A percentile compares a stretch with the other conserved stretches of the same genome.
Conservation (phyloP, 1,140 invertebrate species). For the Trachymyrmex septentrionalis region DNA sequence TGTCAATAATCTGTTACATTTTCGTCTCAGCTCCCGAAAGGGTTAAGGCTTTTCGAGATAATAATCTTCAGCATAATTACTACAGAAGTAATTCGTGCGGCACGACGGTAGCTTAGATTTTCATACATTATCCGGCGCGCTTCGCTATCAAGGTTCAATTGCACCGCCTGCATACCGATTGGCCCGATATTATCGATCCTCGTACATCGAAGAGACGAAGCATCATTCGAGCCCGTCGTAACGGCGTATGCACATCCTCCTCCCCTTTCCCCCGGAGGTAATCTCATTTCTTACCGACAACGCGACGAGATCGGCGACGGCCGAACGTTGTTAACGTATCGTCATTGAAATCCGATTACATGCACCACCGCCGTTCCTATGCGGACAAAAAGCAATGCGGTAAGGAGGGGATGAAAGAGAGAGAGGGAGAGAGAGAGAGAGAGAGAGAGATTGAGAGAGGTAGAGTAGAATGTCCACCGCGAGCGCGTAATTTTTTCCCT, state of each 20-base stretch:
- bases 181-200: slow-evolving; percentile 41
- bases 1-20: too few relatives aligned
- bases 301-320: slow-evolving; percentile 53
- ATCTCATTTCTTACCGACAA: slow-evolving; percentile 62
- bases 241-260: slow-evolving; percentile 15
- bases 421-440: neutral
- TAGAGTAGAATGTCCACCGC: neutral
- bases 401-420: neutral
- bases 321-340: slow-evolving; percentile 54
- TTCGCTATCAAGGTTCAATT: slow-evolving; percentile 44
- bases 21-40: too few relatives aligned
- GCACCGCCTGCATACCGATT: slow-evolving; percentile 52
- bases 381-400: slow-evolving; percentile 24
- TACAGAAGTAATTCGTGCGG: neutral
- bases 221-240: slow-evolving; percentile 19
- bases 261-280: neutral
- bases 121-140: slow-evolving; percentile 42
- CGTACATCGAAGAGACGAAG: slow-evolving; percentile 14
- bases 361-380: slow-evolving; percentile 27
- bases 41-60: neutral
- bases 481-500: slow-evolving; percentile 41
- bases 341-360: slow-evolving; percentile 62
- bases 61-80: neutral
- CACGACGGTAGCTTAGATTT: slow-evolving; percentile 15
- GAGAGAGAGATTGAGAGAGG: neutral